Base-by-base conservation (phyloP, 92 coral and sea anemone genomes). In the Isaurus tuberculatus region DNA sequence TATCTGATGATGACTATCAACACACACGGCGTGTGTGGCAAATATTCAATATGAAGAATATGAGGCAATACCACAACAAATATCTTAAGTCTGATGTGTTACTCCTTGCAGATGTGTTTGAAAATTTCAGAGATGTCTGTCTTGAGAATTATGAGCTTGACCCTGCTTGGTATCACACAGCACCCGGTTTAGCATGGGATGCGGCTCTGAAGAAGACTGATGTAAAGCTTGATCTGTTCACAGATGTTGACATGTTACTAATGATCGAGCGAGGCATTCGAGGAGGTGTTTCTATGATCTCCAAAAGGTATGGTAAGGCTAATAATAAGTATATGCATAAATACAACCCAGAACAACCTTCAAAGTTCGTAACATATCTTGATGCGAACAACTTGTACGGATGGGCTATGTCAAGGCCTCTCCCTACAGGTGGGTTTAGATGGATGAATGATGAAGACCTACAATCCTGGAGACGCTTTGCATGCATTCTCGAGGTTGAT, bases 131-230 rank as follows among this genome's bases (percentile, higher is more conserved):
- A 57, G 33, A 88, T 29, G 83, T 64, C 27, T 91, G 90, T 22
- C 0, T 4, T 17, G 13, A 0, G 22, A 5, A 48, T 1, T 4
- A 46, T 16, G 33, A 17, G 17, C 19, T 48, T 7, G 34, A 30
- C 28, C 40, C 33, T 1, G 40, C 75, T 2, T 70, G 75, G 75
- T n/a, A 23, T 8, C 75, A 32, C 22, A 87, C 93, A 8, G 28
- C 89, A 0, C 91, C 89, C 5, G 89, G 88, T 8, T 65, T 90
- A 13, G 80, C 91, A 0, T 90, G 93, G 89, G 91, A 90, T 19
- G 86, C 91, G 0, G 33, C 40, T 2, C 82, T 90, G 8, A 86
- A 87, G 25, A 0, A 15, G 2, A 84, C 86, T 0, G 31, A 64
- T 0, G 71, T 79, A 4, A 43, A 80, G 13, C 13, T 87, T 17